Percentiles rank a stretch among this genome's conserved stretches.
These are phyloP conservation scores for Halocaridina rubra DNA, from an alignment of 2,888 invertebrate species.

Conservation along the genomic window DNA sequence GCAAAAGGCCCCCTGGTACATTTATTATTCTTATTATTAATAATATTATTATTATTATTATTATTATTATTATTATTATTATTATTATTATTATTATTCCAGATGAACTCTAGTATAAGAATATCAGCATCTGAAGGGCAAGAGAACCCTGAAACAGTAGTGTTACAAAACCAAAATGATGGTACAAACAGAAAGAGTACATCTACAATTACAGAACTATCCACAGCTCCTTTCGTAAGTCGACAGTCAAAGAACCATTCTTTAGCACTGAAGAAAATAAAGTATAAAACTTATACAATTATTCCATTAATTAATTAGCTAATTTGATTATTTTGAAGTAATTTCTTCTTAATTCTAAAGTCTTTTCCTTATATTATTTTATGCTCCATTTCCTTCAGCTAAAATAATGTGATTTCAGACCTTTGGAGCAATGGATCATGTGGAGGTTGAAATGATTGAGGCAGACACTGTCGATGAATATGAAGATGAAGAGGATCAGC, in stretches of 20 bases:
- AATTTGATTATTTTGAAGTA: too few relatives aligned
- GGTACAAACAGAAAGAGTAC: neutral
- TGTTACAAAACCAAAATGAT: constrained; percentile 17
- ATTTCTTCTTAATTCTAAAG: too few relatives aligned
- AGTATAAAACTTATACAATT: too few relatives aligned
- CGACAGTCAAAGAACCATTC: too few relatives aligned
- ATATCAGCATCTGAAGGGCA: neutral
- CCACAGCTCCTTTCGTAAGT: neutral
- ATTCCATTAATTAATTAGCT: too few relatives aligned
- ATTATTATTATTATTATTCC: neutral
- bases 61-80: neutral
- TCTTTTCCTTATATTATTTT: too few relatives aligned
- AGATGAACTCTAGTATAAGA: neutral
- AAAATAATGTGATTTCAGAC: neutral
- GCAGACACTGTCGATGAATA: constrained; percentile 34
- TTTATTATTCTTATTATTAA: neutral
- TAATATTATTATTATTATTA: neutral
- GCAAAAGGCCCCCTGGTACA: too few relatives aligned
- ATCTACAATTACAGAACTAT: neutral
- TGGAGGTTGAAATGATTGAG: constrained; percentile 51
- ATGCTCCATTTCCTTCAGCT: too few relatives aligned
- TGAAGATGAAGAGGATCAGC: constrained; percentile 40
- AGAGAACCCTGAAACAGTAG: constrained; percentile 39
- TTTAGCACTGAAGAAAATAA: too few relatives aligned
- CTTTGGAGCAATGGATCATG: constrained; percentile 10